phyloP scores from a whole-genome alignment of 2,888 invertebrate genomes.

The Marasmarcha lunaedactyla region DNA sequence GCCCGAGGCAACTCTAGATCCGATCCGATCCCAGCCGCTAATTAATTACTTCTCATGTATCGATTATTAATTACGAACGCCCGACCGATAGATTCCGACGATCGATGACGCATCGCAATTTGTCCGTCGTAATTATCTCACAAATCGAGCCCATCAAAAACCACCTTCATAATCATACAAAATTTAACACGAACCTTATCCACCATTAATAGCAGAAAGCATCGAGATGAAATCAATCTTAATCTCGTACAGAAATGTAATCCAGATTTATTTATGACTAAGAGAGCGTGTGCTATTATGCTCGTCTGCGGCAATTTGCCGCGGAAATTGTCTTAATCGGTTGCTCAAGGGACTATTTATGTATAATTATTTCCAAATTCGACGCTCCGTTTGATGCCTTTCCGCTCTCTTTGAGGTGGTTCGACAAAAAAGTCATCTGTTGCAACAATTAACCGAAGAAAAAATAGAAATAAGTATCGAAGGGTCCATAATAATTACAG shows the following conservation, averaged over 20 bases:
- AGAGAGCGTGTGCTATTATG: slow-evolving; percentile 66
- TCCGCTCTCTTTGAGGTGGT: slow-evolving; percentile 69
- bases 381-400: slow-evolving; percentile 69
- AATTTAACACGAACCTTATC: slow-evolving; percentile 62
- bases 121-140: slow-evolving; percentile 64
- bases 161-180: slow-evolving; percentile 54
- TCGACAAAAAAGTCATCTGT: slow-evolving; percentile 71
- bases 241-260: slow-evolving; percentile 68
- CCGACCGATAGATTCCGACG: slow-evolving; percentile 48
- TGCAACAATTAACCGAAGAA: slow-evolving; percentile 66
- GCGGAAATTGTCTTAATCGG: slow-evolving; percentile 71
- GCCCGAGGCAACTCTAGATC: slow-evolving; percentile 47
- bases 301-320: slow-evolving; percentile 70
- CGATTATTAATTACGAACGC: slow-evolving; percentile 64
- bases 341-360: slow-evolving; percentile 72
- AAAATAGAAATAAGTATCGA: slow-evolving; percentile 70
- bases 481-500: slow-evolving; percentile 71
- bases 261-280: slow-evolving; percentile 70
- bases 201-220: slow-evolving; percentile 63
- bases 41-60: slow-evolving; percentile 70
- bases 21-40: slow-evolving; percentile 49
- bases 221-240: slow-evolving; percentile 68
- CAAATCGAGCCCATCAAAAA: slow-evolving; percentile 49
- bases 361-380: slow-evolving; percentile 72
- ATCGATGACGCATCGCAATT: slow-evolving; percentile 63